Conservation (phyloP, 1,140 invertebrate species). For the Pseudomyrmex dendroicus region DNA sequence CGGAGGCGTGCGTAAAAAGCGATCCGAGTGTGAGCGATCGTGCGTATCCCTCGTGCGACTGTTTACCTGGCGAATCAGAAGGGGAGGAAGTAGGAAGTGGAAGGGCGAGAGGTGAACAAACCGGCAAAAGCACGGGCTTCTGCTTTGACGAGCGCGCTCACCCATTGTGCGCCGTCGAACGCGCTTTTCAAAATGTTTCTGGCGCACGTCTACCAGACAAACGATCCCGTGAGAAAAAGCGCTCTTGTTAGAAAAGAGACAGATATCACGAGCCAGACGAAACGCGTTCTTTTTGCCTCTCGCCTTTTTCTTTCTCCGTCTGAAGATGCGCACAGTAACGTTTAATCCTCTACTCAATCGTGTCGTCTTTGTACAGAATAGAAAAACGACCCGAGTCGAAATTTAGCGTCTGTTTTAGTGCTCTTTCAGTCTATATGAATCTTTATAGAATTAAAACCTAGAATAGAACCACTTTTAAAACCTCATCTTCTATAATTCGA, state of each 20-base stretch:
- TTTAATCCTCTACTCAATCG: neutral
- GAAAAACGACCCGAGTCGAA: neutral
- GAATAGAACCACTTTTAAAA: too few relatives aligned
- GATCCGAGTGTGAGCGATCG: slow-evolving; percentile 61
- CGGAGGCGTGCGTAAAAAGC: slow-evolving; percentile 61
- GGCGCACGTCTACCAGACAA: slow-evolving; percentile 58
- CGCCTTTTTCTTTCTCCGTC: neutral
- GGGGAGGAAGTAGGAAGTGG: slow-evolving; percentile 27
- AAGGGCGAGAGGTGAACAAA: slow-evolving; percentile 50
- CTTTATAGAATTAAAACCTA: too few relatives aligned
- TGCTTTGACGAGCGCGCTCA: slow-evolving; percentile 37
- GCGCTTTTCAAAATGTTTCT: slow-evolving; percentile 64
- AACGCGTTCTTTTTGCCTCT: slow-evolving; percentile 5
- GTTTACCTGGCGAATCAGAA: slow-evolving; percentile 50
- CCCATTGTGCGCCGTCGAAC: slow-evolving; percentile 54
- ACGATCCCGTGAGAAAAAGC: slow-evolving; percentile 59
- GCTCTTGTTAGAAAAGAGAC: slow-evolving; percentile 32
- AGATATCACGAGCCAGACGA: slow-evolving; percentile 50
- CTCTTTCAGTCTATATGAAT: too few relatives aligned
- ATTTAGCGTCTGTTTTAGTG: too few relatives aligned
- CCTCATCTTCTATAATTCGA: too few relatives aligned
- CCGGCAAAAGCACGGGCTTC: slow-evolving; percentile 58
- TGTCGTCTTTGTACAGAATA: neutral
- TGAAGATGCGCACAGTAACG: slow-evolving; percentile 22
- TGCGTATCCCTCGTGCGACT: slow-evolving; percentile 38